A percentile compares a stretch with the other conserved stretches of the same genome.
phyloP scores from a whole-genome alignment of 2,888 invertebrate genomes.

The Aphodius sticticus region DNA sequence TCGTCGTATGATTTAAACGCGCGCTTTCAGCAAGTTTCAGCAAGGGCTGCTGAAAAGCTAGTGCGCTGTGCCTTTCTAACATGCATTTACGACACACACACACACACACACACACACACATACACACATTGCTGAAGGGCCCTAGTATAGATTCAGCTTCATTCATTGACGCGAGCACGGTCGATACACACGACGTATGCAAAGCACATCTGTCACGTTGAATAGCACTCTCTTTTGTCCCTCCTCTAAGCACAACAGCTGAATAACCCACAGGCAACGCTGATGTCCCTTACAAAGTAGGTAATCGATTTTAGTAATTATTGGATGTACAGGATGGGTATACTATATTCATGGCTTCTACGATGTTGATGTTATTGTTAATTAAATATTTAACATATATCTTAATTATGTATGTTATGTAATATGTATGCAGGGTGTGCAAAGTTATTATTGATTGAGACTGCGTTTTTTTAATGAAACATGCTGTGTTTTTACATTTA shows the following conservation, averaged over 20 bases:
- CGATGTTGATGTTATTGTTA: no score
- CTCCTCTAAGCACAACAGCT: neutral
- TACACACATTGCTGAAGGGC: neutral
- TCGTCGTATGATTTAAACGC: neutral
- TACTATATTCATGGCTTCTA: no score
- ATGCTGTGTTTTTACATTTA: no score
- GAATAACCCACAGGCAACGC: neutral
- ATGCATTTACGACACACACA: neutral
- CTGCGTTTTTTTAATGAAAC: no score
- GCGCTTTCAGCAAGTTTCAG: neutral
- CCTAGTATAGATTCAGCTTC: neutral
- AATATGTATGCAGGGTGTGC: no score
- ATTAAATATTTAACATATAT: no score
- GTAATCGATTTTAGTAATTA: neutral
- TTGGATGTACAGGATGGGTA: neutral
- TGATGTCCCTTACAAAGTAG: neutral
- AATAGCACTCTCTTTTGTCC: neutral
- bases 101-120: neutral
- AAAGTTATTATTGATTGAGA: no score
- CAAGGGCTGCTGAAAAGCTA: neutral
- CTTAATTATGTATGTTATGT: no score
- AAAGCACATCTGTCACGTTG: conserved; percentile 4
- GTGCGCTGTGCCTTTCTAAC: neutral
- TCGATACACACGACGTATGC: conserved; percentile 4
- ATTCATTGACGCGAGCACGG: neutral